A percentile compares a stretch with the other conserved stretches of the same genome.
Evolutionary conservation across 2,113 vertebrate genomes (phyloP).

Genomic region (Connochaetes taurinus): DNA sequence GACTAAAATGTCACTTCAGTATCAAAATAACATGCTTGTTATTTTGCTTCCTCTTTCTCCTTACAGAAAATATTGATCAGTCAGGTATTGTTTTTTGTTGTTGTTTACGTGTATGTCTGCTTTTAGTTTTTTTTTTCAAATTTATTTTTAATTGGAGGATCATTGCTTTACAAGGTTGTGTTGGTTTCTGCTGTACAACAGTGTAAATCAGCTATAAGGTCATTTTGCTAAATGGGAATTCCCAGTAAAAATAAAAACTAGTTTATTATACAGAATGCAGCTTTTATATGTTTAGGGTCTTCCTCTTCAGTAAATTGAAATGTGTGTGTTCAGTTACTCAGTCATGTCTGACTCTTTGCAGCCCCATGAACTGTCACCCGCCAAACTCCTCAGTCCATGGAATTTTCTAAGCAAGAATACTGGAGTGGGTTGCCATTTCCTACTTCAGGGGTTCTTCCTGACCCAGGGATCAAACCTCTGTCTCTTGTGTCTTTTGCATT

Average conservation of each 20-base stretch:
- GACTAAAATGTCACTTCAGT: background rate
- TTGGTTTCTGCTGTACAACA: background rate
- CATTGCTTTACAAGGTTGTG: background rate
- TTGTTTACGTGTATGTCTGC: background rate
- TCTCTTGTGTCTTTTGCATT: background rate
- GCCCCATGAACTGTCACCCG: background rate
- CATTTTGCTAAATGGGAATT: background rate
- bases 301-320: background rate
- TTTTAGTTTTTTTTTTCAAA: background rate
- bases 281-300: background rate
- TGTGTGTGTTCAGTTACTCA: background rate
- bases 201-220: background rate
- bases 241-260: background rate
- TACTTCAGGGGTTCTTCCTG: background rate
- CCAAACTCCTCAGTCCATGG: background rate
- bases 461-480: background rate
- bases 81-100: background rate
- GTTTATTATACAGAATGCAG: background rate
- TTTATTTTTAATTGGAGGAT: background rate
- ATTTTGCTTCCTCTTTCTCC: background rate
- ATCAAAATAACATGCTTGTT: background rate
- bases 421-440: background rate
- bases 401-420: background rate
- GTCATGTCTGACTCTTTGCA: background rate
- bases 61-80: background rate